Percentiles rank a stretch among this genome's conserved stretches.
phyloP scores from a whole-genome alignment of 2,888 invertebrate species.

The Scaptomyza caliginosa region DNA sequence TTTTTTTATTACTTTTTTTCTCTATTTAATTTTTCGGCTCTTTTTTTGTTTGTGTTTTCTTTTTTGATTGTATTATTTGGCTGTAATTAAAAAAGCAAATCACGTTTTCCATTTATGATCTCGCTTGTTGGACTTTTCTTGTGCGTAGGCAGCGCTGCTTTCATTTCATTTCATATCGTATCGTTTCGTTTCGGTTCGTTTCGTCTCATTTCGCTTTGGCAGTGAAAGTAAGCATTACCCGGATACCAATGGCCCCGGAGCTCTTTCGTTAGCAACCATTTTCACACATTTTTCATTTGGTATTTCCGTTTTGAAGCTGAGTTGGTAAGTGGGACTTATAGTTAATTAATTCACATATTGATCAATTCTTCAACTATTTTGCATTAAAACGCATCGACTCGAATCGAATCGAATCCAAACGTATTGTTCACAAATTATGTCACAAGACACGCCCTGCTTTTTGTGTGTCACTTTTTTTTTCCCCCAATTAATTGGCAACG shows the following conservation, averaged over 20 bases:
- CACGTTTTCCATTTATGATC: constrained; percentile 59
- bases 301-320: constrained; percentile 55
- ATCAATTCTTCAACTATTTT: constrained; percentile 16
- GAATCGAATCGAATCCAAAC: constrained; percentile 22
- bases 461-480: constrained; percentile 12
- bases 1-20: constrained; percentile 3
- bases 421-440: constrained; percentile 63
- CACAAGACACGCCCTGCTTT: constrained; percentile 31
- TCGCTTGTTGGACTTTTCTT: constrained; percentile 40
- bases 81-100: constrained; percentile 74
- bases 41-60: not conserved
- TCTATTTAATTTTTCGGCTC: constrained; percentile 7
- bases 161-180: constrained; percentile 45
- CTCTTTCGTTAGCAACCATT: constrained; percentile 24
- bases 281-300: constrained; percentile 52
- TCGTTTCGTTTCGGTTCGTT: constrained; percentile 48
- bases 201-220: constrained; percentile 28
- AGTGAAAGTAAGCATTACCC: constrained; percentile 63
- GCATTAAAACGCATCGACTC: constrained; percentile 50
- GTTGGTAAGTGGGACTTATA: constrained; percentile 42
- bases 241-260: constrained; percentile 23
- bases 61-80: constrained; percentile 23
- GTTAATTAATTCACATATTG: constrained; percentile 67
- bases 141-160: constrained; percentile 67
- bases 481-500: constrained; percentile 65